These are phyloP conservation scores for Trachurus trachurus DNA, from an alignment of 2,797 vertebrate genomes.

Conservation along the genomic window DNA sequence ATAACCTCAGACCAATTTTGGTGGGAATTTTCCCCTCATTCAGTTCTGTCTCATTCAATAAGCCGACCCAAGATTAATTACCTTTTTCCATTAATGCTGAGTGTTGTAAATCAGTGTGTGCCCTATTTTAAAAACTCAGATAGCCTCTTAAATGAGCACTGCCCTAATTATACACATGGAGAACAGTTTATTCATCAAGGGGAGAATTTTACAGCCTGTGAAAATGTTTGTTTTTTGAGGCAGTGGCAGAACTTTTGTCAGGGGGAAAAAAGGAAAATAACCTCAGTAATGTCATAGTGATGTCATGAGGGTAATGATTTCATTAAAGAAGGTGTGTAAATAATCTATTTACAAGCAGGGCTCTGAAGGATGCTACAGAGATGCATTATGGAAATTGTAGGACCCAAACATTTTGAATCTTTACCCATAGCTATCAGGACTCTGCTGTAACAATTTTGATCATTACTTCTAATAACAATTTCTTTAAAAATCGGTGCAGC, in stretches of 20 bases:
- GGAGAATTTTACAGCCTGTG: not conserved
- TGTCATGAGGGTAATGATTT: conserved; percentile 15
- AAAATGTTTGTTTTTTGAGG: not conserved
- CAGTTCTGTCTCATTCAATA: conserved; percentile 27
- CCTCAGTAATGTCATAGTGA: not conserved
- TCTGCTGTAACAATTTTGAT: not conserved
- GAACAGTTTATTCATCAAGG: not conserved
- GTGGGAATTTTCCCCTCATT: conserved; percentile 37
- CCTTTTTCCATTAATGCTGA: conserved; percentile 26
- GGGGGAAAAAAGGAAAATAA: conserved; percentile 7
- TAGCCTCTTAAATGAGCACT: conserved; percentile 17
- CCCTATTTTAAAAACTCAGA: conserved; percentile 22
- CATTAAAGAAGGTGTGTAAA: not conserved
- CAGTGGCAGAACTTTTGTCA: conserved; percentile 1
- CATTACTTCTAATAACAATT: not conserved
- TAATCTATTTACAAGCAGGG: not conserved
- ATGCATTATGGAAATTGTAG: conserved; percentile 20
- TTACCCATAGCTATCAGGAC: not conserved
- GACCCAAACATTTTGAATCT: not conserved
- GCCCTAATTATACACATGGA: not conserved
- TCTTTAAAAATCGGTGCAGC: not conserved
- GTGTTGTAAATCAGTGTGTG: conserved; percentile 3
- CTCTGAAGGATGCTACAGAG: not conserved
- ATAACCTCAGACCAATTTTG: conserved; percentile 44
- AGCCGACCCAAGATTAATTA: conserved; percentile 31